Base-by-base conservation (phyloP, 1,140 invertebrate genomes). In the Micrasema longulum region DNA sequence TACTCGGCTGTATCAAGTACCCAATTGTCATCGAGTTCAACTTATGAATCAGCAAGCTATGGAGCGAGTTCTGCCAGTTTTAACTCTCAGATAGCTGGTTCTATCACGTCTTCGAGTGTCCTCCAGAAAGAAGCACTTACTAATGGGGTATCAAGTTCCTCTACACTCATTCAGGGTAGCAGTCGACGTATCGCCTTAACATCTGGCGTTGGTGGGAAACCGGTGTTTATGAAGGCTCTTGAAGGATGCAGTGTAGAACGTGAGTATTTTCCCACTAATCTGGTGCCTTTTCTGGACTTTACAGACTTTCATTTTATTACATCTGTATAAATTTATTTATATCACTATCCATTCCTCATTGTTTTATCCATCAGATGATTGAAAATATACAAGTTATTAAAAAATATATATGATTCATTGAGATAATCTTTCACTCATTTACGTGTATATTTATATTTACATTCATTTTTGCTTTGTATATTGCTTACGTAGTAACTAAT, bases 211-310 rank as follows among this genome's bases (percentile, higher is more conserved):
- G 84, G 85, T 72, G 88, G 88, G 50, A 90, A 86, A 77, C 92
- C 92, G 0, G 82, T 87, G 20, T 92, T 94, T 77, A 82, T 86
- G 10, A 91, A 91, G 79, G 92, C 92, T 10, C 86, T 94, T 57
- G 88, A 91, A 81, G 92, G 92, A 74, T 87, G 88, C 65, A 91
- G 87, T 77, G 88, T 92, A 69, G 90, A 93, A 88, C 91, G 93
- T 94, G 88, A 93, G 93, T 90, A 77, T 69, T 18, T 31, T 16
- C 12, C 63, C 63, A 18, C 63, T 36, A 66, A 66, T 36, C 23
- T 31, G 26, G 45, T 36, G 63, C 26, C 45, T n/a, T n/a, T n/a
- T n/a, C n/a, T n/a, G n/a, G 63, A 14, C 45, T 64, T 64, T 48
- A 23, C 62, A 31, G 53, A 31, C 23, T 31, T 31, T 31, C 26